Evolutionary conservation across 2,888 invertebrate species (phyloP).

Genomic region (Drosophila yooni): DNA sequence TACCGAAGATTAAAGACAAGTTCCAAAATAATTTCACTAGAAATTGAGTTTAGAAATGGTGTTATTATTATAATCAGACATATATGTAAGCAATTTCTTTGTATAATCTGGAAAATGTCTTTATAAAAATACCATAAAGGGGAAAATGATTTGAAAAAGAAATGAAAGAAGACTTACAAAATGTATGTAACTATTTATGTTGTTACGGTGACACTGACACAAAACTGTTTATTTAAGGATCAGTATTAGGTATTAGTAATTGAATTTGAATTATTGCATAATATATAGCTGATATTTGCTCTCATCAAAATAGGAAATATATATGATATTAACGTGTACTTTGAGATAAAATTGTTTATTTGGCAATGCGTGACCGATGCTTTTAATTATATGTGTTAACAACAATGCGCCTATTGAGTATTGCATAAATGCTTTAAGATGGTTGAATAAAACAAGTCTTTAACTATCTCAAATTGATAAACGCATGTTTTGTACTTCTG

Average conservation of each 20-base stretch:
- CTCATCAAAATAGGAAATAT: conserved; percentile 39
- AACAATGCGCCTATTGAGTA: conserved; percentile 66
- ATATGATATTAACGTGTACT: conserved; percentile 52
- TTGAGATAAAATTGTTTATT: conserved; percentile 44
- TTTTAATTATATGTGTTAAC: conserved; percentile 59
- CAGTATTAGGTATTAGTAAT: conserved; percentile 10
- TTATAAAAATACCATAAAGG: not conserved
- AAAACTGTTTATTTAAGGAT: conserved; percentile 40
- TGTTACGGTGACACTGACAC: conserved; percentile 53
- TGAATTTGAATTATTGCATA: conserved; percentile 45
- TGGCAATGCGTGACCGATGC: conserved; percentile 81
- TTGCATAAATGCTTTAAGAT: conserved; percentile 63
- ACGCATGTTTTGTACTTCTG: conserved; percentile 62
- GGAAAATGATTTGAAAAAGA: not conserved
- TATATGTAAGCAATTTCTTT: not conserved
- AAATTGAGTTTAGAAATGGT: not conserved
- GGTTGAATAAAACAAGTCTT: conserved; percentile 52
- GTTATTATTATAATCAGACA: not conserved
- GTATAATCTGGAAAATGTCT: conserved; percentile 12
- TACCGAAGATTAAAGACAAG: conserved; percentile 47
- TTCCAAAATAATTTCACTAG: conserved; percentile 24
- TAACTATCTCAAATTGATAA: conserved; percentile 68
- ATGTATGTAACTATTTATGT: conserved; percentile 35
- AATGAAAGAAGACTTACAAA: not conserved
- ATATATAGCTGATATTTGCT: conserved; percentile 51